These are phyloP conservation scores for Notamacropus eugenii DNA, from an alignment of 2,797 vertebrate genomes.

Conservation along the genomic window DNA sequence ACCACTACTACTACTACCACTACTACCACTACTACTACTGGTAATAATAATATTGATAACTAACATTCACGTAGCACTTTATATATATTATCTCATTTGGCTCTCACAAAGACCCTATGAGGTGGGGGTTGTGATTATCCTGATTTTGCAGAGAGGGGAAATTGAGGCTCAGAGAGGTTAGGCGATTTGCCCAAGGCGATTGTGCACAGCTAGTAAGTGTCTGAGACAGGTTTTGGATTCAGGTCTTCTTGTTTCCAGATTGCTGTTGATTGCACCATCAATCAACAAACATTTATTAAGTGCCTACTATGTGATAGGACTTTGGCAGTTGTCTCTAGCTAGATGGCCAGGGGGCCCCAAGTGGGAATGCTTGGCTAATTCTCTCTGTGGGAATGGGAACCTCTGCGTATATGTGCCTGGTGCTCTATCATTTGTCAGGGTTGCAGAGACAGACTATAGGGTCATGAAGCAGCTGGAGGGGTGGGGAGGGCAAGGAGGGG, in stretches of 20 bases:
- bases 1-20: too few relatives aligned
- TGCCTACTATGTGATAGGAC: background rate
- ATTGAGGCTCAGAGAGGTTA: background rate
- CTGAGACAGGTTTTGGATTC: background rate
- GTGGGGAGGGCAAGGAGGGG: background rate
- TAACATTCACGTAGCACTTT: too few relatives aligned
- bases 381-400: background rate
- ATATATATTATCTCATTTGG: background rate
- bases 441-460: background rate
- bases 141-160: background rate
- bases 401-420: too few relatives aligned
- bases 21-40: too few relatives aligned
- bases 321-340: background rate
- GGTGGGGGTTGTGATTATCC: too few relatives aligned
- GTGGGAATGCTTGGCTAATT: background rate
- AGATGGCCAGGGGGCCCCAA: background rate
- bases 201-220: background rate
- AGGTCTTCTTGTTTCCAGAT: background rate
- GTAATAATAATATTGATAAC: too few relatives aligned
- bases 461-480: background rate
- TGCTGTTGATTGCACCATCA: background rate
- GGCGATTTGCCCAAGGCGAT: background rate
- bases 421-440: background rate
- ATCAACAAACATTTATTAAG: background rate
- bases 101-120: background rate